Base-by-base conservation (phyloP, 2,888 invertebrate genomes). In the Agrilus cyanescens region DNA sequence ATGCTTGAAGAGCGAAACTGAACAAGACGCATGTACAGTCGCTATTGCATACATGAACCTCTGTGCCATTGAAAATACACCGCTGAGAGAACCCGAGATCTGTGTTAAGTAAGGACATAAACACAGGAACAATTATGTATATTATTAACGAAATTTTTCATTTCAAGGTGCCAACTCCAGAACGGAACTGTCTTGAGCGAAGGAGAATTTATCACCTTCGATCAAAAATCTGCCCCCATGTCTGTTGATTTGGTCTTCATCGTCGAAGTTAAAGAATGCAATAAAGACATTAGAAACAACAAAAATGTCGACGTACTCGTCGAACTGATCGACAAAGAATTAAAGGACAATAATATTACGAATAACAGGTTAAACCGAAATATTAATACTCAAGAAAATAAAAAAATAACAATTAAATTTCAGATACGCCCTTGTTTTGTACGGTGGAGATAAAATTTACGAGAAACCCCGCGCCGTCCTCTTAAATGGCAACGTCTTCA, bases 171-270 rank as follows among this genome's bases (percentile, higher is more conserved):
- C 58, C 71, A 73, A 37, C 72, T 83, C 38, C 66, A 74, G 0
- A 79, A 84, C 66, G 83, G 82, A 33, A 75, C 77, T 3, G 66
- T 72, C 32, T 73, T 89, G 14, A 73, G 78, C 12, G 90, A 90
- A 62, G 87, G 89, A 2, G 76, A 80, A 7, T 83, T 85, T 62
- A 70, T 79, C 40, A 73, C 75, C 41, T 63, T 87, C n/a, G 69
- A 75, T 36, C 74, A 73, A 30, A 57, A 63, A 12, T 59, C 65
- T 14, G 70, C 82, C 5, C 81, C 80, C 0, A 72, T 68, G 48
- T 82, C 85, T 4, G 82, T 84, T 3, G 95, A 95, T 65, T 73
- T 93, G 0, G 86, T 94, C 40, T 87, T 95, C 63, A 78, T 95
- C 40, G 74, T 94, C 1, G 93, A 95, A 59, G 88, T 90, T 2